A percentile compares a stretch with the other conserved stretches of the same genome.
Conservation (phyloP, 53 echinoderm and acorn worm genomes). For the Pentamera pediparva region DNA sequence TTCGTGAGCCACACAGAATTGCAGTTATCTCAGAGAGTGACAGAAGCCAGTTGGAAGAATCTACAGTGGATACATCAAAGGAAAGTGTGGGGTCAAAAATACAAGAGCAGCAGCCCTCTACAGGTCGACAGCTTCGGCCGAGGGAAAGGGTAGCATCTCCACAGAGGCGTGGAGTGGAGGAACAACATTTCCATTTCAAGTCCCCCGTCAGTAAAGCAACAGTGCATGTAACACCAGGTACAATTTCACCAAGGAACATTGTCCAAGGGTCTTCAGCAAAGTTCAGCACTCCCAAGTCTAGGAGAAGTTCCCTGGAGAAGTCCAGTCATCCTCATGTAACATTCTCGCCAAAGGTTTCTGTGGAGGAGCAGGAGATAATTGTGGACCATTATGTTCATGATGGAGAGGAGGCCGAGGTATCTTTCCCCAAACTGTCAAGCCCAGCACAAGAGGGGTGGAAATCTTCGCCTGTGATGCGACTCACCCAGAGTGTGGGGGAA, state of each 20-base stretch:
- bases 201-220: slow-evolving; percentile 7
- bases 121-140: slow-evolving; percentile 3
- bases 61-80: neutral
- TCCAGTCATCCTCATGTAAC: slow-evolving; percentile 39
- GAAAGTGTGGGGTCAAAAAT: neutral
- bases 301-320: slow-evolving; percentile 5
- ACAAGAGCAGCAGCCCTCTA: slow-evolving; percentile 10
- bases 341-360: slow-evolving; percentile 69
- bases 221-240: slow-evolving; percentile 35
- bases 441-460: slow-evolving; percentile 54
- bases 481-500: slow-evolving; percentile 9
- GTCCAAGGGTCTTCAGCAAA: neutral
- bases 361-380: slow-evolving; percentile 64
- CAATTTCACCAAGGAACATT: neutral
- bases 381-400: slow-evolving; percentile 81
- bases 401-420: slow-evolving; percentile 68
- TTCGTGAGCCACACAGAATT: neutral
- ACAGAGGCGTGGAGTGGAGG: neutral
- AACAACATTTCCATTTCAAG: neutral
- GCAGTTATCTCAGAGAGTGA: neutral
- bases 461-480: slow-evolving; percentile 69
- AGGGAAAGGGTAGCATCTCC: neutral
- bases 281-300: slow-evolving; percentile 61
- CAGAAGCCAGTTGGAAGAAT: neutral
- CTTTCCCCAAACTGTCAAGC: slow-evolving; percentile 90